A percentile compares a stretch with the other conserved stretches of the same genome.
Conservation (phyloP, 2,113 vertebrate species). For the Oncorhynchus nerka region DNA sequence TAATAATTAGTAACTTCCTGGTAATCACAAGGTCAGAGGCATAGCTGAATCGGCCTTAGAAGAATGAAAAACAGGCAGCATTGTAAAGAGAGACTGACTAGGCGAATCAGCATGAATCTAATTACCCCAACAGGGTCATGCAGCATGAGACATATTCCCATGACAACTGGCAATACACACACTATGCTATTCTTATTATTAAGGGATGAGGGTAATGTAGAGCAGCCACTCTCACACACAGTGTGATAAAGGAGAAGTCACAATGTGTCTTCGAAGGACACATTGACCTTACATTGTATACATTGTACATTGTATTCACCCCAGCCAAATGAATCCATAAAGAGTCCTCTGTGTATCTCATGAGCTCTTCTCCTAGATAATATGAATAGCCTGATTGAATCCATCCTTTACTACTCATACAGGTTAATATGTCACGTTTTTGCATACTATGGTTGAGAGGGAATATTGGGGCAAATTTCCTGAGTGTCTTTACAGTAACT, state of each 20-base stretch:
- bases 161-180: constrained; percentile 39
- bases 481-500: too few relatives aligned
- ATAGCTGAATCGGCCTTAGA: neutral
- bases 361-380: constrained; percentile 1
- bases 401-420: neutral
- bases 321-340: constrained; percentile 37
- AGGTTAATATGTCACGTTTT: too few relatives aligned
- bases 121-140: constrained; percentile 44
- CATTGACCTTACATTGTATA: neutral
- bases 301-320: constrained; percentile 39
- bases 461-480: too few relatives aligned
- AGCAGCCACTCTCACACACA: neutral
- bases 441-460: too few relatives aligned
- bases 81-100: constrained; percentile 38
- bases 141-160: constrained; percentile 28
- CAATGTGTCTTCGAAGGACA: neutral
- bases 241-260: neutral
- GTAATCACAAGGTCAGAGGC: constrained; percentile 43
- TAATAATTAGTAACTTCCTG: too few relatives aligned
- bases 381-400: constrained; percentile 52
- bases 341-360: constrained; percentile 39
- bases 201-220: neutral
- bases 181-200: constrained; percentile 11
- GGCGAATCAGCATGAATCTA: constrained; percentile 55
- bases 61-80: constrained; percentile 29